phyloP scores from a whole-genome alignment of 2,888 invertebrate genomes.

The Tetragonisca angustula region DNA sequence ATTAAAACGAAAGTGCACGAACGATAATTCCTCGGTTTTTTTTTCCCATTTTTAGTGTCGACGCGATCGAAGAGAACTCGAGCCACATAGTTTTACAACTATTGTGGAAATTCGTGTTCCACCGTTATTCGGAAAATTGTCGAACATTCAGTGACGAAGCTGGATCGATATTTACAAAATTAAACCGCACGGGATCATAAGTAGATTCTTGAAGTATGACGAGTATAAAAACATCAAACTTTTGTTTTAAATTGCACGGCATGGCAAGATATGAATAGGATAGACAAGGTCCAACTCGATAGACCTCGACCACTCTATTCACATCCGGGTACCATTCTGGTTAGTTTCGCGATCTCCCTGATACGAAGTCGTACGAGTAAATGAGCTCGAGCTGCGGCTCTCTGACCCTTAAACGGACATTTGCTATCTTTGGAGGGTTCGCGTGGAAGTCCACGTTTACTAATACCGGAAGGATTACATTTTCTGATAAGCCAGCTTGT shows the following conservation, averaged over 20 bases:
- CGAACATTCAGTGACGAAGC: no score
- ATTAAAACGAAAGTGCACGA: neutral
- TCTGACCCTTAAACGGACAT: neutral
- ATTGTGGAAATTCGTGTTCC: no score
- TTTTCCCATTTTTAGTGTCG: no score
- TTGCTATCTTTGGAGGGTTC: neutral
- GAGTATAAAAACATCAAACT: neutral
- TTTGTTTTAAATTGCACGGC: neutral
- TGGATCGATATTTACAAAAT: no score
- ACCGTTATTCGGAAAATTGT: no score
- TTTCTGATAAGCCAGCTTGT: neutral
- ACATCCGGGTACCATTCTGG: neutral
- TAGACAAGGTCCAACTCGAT: neutral
- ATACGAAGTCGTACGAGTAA: neutral
- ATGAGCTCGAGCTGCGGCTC: neutral
- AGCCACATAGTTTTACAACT: no score
- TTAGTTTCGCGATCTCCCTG: neutral
- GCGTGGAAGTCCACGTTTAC: neutral
- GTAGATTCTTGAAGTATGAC: no score
- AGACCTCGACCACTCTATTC: neutral
- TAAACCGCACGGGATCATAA: no score
- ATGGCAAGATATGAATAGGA: neutral
- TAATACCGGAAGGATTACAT: neutral
- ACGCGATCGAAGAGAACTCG: no score
- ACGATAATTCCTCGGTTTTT: neutral